phyloP scores from a whole-genome alignment of 2,797 vertebrate species.

The Poecilia picta region DNA sequence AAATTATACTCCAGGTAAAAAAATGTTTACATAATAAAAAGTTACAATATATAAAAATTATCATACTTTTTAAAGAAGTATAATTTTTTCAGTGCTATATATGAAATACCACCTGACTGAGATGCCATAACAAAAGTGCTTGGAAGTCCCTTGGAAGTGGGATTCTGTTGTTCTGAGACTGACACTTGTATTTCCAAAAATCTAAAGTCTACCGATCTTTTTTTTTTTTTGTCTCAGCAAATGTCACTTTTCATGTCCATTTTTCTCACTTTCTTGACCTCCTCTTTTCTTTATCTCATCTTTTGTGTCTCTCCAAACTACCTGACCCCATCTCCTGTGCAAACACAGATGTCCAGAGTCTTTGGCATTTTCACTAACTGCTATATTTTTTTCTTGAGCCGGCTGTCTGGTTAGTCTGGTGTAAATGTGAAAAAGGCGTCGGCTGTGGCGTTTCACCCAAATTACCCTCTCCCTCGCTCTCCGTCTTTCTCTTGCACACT shows the following conservation, averaged over 20 bases:
- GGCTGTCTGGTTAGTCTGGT: conserved; percentile 63
- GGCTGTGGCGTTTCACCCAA: conserved; percentile 57
- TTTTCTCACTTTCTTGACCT: conserved; percentile 56
- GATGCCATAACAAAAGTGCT: background rate
- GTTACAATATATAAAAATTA: background rate
- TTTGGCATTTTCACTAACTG: conserved; percentile 61
- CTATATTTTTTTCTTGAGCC: conserved; percentile 54
- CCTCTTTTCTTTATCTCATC: conserved; percentile 34
- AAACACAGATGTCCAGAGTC: conserved; percentile 59
- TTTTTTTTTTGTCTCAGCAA: conserved; percentile 22
- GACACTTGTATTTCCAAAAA: conserved; percentile 38
- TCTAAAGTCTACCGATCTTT: background rate
- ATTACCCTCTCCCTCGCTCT: conserved; percentile 54
- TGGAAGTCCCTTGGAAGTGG: background rate
- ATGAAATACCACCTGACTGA: background rate
- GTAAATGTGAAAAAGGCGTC: conserved; percentile 62
- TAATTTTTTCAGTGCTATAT: background rate
- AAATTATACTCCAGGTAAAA: background rate
- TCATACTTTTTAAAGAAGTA: background rate
- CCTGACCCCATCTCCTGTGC: conserved; percentile 46
- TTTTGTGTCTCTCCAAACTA: conserved; percentile 37
- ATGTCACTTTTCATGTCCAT: conserved; percentile 8
- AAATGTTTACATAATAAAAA: background rate
- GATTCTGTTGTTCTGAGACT: conserved; percentile 4
- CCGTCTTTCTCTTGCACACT: conserved; percentile 23